Evolutionary conservation across 2,888 invertebrate species (phyloP), one percentile per base, ranked within the genome.

Genomic region (Euproctis similis): DNA sequence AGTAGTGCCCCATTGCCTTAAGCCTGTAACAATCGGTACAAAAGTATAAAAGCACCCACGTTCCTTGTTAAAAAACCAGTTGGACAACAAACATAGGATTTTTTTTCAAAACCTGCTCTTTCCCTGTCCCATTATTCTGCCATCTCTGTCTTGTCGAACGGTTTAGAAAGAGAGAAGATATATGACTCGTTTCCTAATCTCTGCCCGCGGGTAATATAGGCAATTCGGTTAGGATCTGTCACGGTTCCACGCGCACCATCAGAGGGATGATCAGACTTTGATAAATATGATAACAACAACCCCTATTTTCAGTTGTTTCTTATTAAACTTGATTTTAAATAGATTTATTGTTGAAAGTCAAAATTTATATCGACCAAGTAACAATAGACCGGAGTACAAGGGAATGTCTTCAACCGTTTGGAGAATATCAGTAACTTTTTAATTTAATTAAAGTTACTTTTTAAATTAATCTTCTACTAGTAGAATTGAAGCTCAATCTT

Each of bases 151-250:
- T 9, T 17, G 24, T 11, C 0, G 4, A 5, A 37, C 26, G 21
- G 0, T 8, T 26, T 11, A 39, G 52, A 59, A 28, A 42, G 39
- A 37, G 59, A 60, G 10, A 16, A 26, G n/a, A 27, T 21, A 23
- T 16, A 21, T 34, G 63, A 71, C 66, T 49, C 39, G 71, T 71
- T 73, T 67, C 45, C 46, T 70, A 72, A 72, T 71, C 65, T 59
- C 67, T 36, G 68, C 75, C n/a, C 71, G 56, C 63, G 56, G 63
- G 76, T 58, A 62, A 67, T 75, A 76, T 75, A 64, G 69, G 76
- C 59, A 62, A 67, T 75, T 77, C 74, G 64, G 69, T 68, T 69
- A 67, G 65, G 67, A 71, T 76, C 60, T 58, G 74, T 57, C 66
- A 77, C 59, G 78, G 73, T 75, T 57, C 59, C 49, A 72, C 78